Evolutionary conservation across 2,797 vertebrate species (phyloP).

Genomic region (Tadarida brasiliensis): DNA sequence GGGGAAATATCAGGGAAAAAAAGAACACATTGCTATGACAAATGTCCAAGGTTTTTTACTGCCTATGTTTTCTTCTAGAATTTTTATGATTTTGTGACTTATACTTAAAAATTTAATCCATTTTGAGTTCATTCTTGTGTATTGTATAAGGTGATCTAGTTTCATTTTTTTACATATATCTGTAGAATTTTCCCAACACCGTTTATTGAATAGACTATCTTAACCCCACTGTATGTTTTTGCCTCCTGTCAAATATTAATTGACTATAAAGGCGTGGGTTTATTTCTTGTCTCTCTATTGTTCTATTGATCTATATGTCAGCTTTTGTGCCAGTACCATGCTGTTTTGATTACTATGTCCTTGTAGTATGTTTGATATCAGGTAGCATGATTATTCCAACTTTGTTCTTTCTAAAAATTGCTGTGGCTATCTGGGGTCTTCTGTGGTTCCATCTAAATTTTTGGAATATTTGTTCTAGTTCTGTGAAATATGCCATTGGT

Average conservation of each 20-base stretch:
- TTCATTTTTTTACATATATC: background rate
- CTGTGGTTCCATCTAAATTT: too few relatives aligned
- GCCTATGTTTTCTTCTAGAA: background rate
- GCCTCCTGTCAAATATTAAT: background rate
- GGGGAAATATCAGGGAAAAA: background rate
- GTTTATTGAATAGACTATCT: background rate
- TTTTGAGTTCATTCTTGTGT: background rate
- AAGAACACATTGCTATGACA: background rate
- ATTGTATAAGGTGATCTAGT: background rate
- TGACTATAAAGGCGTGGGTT: too few relatives aligned
- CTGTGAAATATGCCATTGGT: too few relatives aligned
- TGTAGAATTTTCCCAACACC: background rate
- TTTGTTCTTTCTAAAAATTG: too few relatives aligned
- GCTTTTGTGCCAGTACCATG: too few relatives aligned
- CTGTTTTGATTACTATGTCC: too few relatives aligned
- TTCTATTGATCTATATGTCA: too few relatives aligned
- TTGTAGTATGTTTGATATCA: too few relatives aligned
- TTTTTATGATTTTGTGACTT: background rate
- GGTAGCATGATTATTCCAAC: too few relatives aligned
- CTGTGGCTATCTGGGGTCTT: too few relatives aligned
- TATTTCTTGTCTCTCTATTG: too few relatives aligned
- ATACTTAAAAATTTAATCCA: background rate
- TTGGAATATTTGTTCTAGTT: too few relatives aligned
- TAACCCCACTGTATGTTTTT: background rate
- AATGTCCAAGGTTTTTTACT: background rate